A percentile compares a stretch with the other conserved stretches of the same genome.
phyloP scores from a whole-genome alignment of 2,888 invertebrate genomes.

The Nemapogon koenigi region DNA sequence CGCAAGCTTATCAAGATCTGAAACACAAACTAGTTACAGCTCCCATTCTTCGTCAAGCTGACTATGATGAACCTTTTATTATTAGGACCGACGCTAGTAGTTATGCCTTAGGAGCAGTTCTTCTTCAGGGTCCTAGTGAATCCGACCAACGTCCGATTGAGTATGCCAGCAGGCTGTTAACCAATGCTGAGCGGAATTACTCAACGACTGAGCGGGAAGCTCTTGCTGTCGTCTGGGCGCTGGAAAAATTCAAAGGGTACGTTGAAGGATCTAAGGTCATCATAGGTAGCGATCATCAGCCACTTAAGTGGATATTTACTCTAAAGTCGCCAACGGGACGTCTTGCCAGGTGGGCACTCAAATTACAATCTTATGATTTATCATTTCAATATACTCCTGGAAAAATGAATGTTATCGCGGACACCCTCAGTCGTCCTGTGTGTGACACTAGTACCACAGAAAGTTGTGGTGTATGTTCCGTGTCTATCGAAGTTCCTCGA shows the following conservation, averaged over 20 bases:
- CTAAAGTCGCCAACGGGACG: slow-evolving; percentile 3
- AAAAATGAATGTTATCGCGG: slow-evolving; percentile 26
- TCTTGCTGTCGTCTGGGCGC: slow-evolving; percentile 27
- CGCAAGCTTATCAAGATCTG: slow-evolving; percentile 17
- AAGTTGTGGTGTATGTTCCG: slow-evolving; percentile 17
- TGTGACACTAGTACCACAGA: too few relatives aligned
- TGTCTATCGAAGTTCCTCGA: slow-evolving; percentile 15
- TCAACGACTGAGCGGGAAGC: slow-evolving; percentile 29
- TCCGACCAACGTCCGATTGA: slow-evolving; percentile 19
- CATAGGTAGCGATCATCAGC: slow-evolving; percentile 29
- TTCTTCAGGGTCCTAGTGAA: slow-evolving; percentile 13
- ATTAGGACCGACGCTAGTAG: slow-evolving; percentile 17
- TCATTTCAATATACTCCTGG: slow-evolving; percentile 19
- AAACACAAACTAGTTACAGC: slow-evolving; percentile 16
- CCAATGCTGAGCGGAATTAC: slow-evolving; percentile 27
- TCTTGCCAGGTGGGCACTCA: slow-evolving; percentile 13
- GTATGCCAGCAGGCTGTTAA: slow-evolving; percentile 18
- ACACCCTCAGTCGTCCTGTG: slow-evolving; percentile 25
- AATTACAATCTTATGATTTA: slow-evolving; percentile 28
- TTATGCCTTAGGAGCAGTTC: slow-evolving; percentile 16
- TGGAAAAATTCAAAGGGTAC: slow-evolving; percentile 21
- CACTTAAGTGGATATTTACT: slow-evolving; percentile 15
- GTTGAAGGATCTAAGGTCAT: slow-evolving; percentile 26
- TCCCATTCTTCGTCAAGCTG: slow-evolving; percentile 17
- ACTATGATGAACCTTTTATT: slow-evolving; percentile 9